Base-by-base conservation (phyloP, 64 coral and sea anemone species). In the Actinia tenebrosa region DNA sequence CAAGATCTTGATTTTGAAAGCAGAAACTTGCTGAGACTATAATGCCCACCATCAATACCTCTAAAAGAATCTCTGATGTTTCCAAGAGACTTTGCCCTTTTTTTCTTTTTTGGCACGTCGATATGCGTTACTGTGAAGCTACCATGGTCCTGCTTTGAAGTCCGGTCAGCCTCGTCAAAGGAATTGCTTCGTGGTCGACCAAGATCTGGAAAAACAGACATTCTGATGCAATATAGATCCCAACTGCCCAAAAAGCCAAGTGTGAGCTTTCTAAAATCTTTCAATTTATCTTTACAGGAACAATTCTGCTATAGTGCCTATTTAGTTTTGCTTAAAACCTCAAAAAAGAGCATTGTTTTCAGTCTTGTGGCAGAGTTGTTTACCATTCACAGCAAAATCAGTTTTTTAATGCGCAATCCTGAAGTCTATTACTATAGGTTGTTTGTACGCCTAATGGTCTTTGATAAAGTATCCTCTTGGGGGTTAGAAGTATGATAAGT, bases 121-220 rank as follows among this genome's bases (percentile, higher is more conserved):
- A 53, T 81, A 23, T 81, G 79, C 18, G 79, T 81, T 20, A 81
- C 16, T 18, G 79, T 81, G 46, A 81, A 81, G 20, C 45, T 81
- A 45, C 79, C 79, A n/a, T 50, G 50, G 46, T 81, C 79, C 19
- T 45, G 79, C 79, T 81, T 75, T 30, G 69, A 75, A 13, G 69
- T 42, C 15, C 69, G 69, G 10, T 75, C 69, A 25, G 14, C 18
- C 53, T 81, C 30, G 30, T 37, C 79, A 8, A 81, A 81, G 14
- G 79, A 81, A 53, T 45, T 50, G 45, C 79, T 81, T 53, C 79
- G 42, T 16, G 79, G 79, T 45, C 79, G 43, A 53, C 79, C 17
- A 81, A 53, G 63, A 66, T 66, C 63, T 4, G 63, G 10, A 66
- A 66, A 66, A n/a, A 66, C 22, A 23, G 63, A 66, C 63, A 66